Base-by-base conservation (phyloP, 2,113 vertebrate genomes). In the Laticauda colubrina region DNA sequence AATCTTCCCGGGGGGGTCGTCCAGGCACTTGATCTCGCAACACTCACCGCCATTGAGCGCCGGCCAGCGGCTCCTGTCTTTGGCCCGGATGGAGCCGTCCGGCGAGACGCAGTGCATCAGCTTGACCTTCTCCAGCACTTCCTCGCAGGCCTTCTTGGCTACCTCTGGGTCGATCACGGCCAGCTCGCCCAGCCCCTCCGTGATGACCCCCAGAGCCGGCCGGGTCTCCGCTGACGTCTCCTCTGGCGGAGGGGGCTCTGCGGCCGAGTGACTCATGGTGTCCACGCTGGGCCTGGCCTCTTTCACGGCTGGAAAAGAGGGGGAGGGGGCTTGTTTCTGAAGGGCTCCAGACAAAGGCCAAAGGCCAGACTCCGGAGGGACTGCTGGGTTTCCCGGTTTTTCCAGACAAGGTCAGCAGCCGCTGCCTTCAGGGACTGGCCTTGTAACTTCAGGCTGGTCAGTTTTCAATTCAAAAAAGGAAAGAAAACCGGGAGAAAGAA, bases 91-190 rank as follows among this genome's bases (percentile, higher is more conserved):
- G 88, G 75, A 61, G 2, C 96, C 91, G n/a, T 95, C 95, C 0
- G 94, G 87, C 3, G 95, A 93, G 18, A 90, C 23, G 0, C 97
- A 91, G 2, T 95, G 98, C 64, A 98, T 95, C 89, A 97, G 54
- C 94, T 98, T 98, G 2, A 99, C 98, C 94, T 99, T 98, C 96
- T 99, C 98, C 95, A 99, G 97, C 0, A 99, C 99, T 26, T 99
- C 98, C 93, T 98, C 97, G 56, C 99, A 99, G 23, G 99, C 99
- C 5, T 96, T 98, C 91, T 98, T 97, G 0, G 99, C 99, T 95
- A 99, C 98, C 96, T 98, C 98, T 0, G 98, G 95, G 94, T 99
- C 98, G 18, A 99, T 99, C 88, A 99, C 97, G 0, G 97, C 97
- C 57, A 98, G 97, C 93, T 99, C 99, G 0, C 96, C 97, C 0